phyloP scores from a whole-genome alignment of 2,113 vertebrate genomes.

The Paramormyrops kingsleyae region DNA sequence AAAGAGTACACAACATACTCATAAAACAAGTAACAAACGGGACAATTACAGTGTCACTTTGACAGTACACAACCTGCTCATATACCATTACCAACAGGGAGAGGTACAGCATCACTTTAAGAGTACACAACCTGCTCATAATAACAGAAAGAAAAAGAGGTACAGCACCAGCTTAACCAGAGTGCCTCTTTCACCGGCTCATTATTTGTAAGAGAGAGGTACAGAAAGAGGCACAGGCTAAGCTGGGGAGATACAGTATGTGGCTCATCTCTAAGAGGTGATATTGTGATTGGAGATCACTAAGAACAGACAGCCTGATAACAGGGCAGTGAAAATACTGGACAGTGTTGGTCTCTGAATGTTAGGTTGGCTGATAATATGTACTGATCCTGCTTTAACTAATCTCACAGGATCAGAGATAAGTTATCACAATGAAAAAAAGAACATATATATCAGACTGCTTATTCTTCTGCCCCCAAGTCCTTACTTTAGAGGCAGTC shows the following conservation, averaged over 20 bases:
- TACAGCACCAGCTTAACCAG: slow-evolving; percentile 32
- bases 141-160: slow-evolving; percentile 85
- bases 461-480: neutral
- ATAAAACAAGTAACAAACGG: neutral
- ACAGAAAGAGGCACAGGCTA: neutral
- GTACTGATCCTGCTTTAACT: neutral
- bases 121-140: neutral
- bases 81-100: slow-evolving; percentile 99
- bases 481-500: neutral
- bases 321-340: neutral
- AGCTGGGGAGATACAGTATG: neutral
- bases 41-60: neutral
- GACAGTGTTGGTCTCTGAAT: neutral
- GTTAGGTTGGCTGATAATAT: neutral
- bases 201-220: neutral
- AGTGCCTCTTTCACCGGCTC: neutral
- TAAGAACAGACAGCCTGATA: neutral
- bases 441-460: neutral
- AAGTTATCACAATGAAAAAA: neutral
- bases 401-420: neutral
- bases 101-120: slow-evolving; percentile 56
- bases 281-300: neutral
- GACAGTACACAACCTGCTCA: slow-evolving; percentile 63
- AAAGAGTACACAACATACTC: neutral
- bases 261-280: neutral